Evolutionary conservation across 2,797 vertebrate genomes (phyloP), one percentile per base, ranked within the genome.

Genomic region (Calcarius lapponicus): DNA sequence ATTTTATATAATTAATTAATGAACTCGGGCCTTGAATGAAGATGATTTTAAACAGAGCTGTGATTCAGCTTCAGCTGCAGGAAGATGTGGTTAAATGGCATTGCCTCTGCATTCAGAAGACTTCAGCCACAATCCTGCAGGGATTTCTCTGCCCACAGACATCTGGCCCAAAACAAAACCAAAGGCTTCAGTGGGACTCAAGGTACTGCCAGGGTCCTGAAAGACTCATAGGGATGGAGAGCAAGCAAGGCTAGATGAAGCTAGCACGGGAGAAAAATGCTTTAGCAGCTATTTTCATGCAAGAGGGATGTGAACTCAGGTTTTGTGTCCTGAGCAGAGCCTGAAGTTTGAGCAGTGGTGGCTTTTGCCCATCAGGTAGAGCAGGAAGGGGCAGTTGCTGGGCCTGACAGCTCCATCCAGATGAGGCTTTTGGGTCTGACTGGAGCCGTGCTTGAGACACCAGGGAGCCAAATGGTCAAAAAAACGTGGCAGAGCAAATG

Each of bases 1-100:
- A 81, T 67, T 34, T 81, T 51, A 32, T 60, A n/a, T 60, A 53
- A 69, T 48, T 93, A 51, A 78, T 86, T 90, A 83, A 90, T 70
- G 7, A 86, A 62, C 17, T 76, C 53, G 40, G 47, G 10, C 34
- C 31, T 89, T 0, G 1, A 75, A 58, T 45, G 12, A 84, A 80
- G 26, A 86, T 11, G 3, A 57, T 70, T 91, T 94, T 76, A 67
- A 80, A 40, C 5, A 90, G 34, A 91, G 9, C 47, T 56, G 65
- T 75, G 80, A 53, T 75, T 88, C 47, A 86, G 22, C 45, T 65
- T 92, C 36, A 80, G 43, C 48, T 74, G 47, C 26, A 73, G 47
- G 82, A 74, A 82, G 34, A 60, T 38, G 56, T 51, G 42, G 28
- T 40, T 74, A 71, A 89, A 64, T 56, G 1, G 1, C 64, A 51